Percentiles rank a stretch among this genome's conserved stretches.
These are phyloP conservation scores for Palaemon carinicauda DNA, from an alignment of 1,140 invertebrate genomes.

Conservation along the genomic window DNA sequence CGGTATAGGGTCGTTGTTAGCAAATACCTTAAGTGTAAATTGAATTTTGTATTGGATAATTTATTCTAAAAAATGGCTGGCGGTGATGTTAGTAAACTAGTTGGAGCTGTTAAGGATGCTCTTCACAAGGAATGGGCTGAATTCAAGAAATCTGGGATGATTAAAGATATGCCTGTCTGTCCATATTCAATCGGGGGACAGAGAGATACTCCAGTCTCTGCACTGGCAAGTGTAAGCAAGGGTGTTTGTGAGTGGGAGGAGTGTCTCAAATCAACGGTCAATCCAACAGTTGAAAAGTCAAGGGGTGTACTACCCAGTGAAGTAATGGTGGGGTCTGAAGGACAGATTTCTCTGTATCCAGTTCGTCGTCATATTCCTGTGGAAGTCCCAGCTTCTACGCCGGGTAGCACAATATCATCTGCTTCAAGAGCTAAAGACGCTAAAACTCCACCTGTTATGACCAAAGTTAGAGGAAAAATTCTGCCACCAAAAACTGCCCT, in stretches of 20 bases:
- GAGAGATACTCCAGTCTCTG: constrained; percentile 34
- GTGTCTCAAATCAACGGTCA: constrained; percentile 32
- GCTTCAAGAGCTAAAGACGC: neutral
- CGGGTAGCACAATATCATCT: constrained; percentile 70
- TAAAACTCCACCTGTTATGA: neutral
- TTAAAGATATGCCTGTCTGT: constrained; percentile 39
- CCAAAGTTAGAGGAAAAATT: neutral
- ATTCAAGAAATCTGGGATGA: constrained; percentile 43
- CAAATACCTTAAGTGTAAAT: neutral
- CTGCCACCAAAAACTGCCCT: constrained; percentile 69
- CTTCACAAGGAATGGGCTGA: constrained; percentile 54
- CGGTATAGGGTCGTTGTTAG: neutral
- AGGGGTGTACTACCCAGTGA: constrained; percentile 25
- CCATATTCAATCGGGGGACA: constrained; percentile 50
- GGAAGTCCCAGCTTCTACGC: constrained; percentile 72
- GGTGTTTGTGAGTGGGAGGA: constrained; percentile 52
- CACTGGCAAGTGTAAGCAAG: constrained; percentile 36
- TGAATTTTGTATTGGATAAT: neutral
- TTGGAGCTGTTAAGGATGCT: constrained; percentile 51
- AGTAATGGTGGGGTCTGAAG: constrained; percentile 74
- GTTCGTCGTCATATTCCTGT: constrained; percentile 64
- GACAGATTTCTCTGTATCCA: constrained; percentile 80
- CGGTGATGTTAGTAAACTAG: constrained; percentile 44
- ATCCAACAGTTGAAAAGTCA: constrained; percentile 33
- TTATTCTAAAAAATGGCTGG: constrained; percentile 29